phyloP scores from a whole-genome alignment of 92 coral and sea anemone genomes.

The Porites divaricata region DNA sequence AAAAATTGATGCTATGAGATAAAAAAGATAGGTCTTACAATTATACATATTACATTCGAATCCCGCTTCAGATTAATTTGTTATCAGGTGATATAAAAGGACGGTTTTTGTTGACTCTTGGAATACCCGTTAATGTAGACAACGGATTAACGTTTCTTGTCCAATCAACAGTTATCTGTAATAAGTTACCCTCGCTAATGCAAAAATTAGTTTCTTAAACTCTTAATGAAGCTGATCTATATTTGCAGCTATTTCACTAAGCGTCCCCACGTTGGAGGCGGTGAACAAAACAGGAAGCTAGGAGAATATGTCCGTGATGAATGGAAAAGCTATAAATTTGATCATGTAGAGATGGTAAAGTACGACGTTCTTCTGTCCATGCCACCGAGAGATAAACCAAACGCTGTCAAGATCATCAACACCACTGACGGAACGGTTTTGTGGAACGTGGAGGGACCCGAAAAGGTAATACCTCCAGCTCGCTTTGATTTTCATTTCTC shows the following conservation, averaged over 20 bases:
- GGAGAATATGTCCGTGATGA: slow-evolving; percentile 71
- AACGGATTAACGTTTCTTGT: too few species aligned
- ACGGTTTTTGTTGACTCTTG: too few species aligned
- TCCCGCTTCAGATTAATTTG: too few species aligned
- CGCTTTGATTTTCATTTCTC: too few species aligned
- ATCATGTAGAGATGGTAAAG: slow-evolving; percentile 79
- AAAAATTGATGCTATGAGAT: too few species aligned
- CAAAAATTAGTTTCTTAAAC: too few species aligned
- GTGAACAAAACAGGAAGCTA: slow-evolving; percentile 55
- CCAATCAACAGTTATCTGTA: too few species aligned
- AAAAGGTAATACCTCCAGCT: slow-evolving; percentile 53
- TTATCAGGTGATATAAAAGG: too few species aligned
- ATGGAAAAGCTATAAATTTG: slow-evolving; percentile 80
- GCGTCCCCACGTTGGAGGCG: slow-evolving; percentile 85
- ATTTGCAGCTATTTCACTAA: slow-evolving; percentile 57
- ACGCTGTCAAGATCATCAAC: slow-evolving; percentile 67
- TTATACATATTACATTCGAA: too few species aligned
- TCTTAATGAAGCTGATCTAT: neutral
- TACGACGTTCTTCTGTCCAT: slow-evolving; percentile 78
- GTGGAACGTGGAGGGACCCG: slow-evolving; percentile 72
- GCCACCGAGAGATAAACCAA: slow-evolving; percentile 76
- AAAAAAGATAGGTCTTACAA: too few species aligned
- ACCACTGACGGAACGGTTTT: slow-evolving; percentile 40
- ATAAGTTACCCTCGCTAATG: too few species aligned
- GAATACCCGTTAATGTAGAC: too few species aligned